These are phyloP conservation scores for Polypterus bichir DNA, from an alignment of 2,113 vertebrate species.

Conservation along the genomic window DNA sequence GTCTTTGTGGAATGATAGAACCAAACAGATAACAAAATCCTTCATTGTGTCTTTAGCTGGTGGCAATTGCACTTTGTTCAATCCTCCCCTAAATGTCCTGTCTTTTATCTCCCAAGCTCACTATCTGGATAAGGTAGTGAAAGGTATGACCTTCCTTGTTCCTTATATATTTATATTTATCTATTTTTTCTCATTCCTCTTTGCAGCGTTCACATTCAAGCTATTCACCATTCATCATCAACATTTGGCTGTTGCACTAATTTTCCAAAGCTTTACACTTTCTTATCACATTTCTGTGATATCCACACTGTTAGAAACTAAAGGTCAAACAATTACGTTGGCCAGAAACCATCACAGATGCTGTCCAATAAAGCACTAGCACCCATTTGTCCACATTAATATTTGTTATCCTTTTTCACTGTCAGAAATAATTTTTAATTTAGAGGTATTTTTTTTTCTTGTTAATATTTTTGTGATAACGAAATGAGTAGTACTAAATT, in stretches of 20 bases:
- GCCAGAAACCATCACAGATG: no score
- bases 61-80: constrained; percentile 52
- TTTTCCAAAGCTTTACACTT: background rate
- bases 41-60: constrained; percentile 37
- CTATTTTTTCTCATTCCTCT: constrained; percentile 41
- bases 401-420: no score
- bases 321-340: no score
- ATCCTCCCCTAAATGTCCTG: constrained; percentile 92
- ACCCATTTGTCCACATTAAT: no score
- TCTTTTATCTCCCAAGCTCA: constrained; percentile 99
- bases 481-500: no score
- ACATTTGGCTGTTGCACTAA: background rate
- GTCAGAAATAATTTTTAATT: no score
- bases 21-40: constrained; percentile 31
- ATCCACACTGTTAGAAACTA: no score
- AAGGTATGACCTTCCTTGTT: constrained; percentile 96
- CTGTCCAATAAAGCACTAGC: no score
- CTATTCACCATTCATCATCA: constrained; percentile 3
- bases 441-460: no score
- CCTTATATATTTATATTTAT: constrained; percentile 38
- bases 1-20: constrained; percentile 13
- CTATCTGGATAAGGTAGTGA: constrained; percentile 99
- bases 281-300: background rate
- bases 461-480: no score
- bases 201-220: background rate